Evolutionary conservation across 2,888 invertebrate species (phyloP), one percentile per base, ranked within the genome.

Genomic region (Acrobasis repandana): DNA sequence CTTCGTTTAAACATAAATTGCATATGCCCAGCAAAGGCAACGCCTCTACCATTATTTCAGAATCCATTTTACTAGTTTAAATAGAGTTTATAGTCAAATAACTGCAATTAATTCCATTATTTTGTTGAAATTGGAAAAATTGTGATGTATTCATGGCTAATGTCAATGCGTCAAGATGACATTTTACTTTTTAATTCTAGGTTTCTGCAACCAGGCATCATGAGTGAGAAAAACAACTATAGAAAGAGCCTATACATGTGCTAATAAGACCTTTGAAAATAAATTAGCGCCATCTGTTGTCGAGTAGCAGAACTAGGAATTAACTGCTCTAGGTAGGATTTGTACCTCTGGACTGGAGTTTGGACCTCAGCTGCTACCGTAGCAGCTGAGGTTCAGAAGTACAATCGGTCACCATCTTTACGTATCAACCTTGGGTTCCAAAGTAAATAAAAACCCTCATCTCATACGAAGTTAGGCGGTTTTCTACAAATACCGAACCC

Each of bases 1-100:
- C 90, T 67, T 87, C 85, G 47, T 77, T 82, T 38, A 89, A 66
- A 74, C 92, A 92, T 66, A 91, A 82, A 77, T 84, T 90, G 67
- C 92, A 92, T 50, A 83, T 74, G 52, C 92, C 92, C 46, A 88
- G 69, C 58, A 88, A 67, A 6, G 91, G 91, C 63, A 90, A 67
- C 1, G 79, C 63, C 70, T 91, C 90, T 11, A 90, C 91, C 78
- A 85, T 84, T 67, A 91, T 87, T 57, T 83, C 81, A 9, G 79
- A 64, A 69, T 85, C 83, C 86, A 85, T 85, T 54, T 65, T 78
- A 20, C 33, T 61, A 58, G 61, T 56, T 61, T 65, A 60, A 56
- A 20, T 9, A 56, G 16, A 58, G 33, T 14, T 50, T 61, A 57
- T 60, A 60, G 43, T 48, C 38, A 14, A 47, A 51, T 61, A 62